A percentile compares a stretch with the other conserved stretches of the same genome.
These are phyloP conservation scores for Enteromius radiatus DNA, from an alignment of 2,797 vertebrate genomes.

Conservation along the genomic window DNA sequence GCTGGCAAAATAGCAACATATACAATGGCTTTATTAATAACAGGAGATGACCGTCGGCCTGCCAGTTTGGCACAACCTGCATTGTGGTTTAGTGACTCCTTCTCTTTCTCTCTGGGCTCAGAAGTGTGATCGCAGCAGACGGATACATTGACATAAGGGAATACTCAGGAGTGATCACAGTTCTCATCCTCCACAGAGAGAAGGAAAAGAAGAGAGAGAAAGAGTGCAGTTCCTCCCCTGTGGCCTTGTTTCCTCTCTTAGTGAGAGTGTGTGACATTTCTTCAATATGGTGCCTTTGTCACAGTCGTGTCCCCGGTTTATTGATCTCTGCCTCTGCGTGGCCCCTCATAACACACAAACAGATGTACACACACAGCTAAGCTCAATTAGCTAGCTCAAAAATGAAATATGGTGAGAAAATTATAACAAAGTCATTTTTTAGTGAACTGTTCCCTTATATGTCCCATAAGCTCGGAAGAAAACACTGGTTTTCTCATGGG, in stretches of 20 bases:
- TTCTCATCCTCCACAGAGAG: slow-evolving; percentile 44
- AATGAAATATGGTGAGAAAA: neutral
- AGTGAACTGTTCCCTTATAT: neutral
- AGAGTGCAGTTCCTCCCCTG: slow-evolving; percentile 5
- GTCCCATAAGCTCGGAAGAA: neutral
- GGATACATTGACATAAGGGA: slow-evolving; percentile 47
- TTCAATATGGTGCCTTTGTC: slow-evolving; percentile 41
- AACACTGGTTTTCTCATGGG: neutral
- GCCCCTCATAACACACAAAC: slow-evolving; percentile 30
- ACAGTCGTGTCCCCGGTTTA: slow-evolving; percentile 46
- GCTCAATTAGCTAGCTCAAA: neutral
- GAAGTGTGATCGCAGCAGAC: slow-evolving; percentile 25
- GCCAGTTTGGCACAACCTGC: neutral
- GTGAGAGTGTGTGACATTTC: slow-evolving; percentile 44
- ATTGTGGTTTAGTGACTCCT: neutral
- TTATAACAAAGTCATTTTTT: neutral
- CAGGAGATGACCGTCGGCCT: slow-evolving; percentile 21
- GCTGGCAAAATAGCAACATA: slow-evolving; percentile 20
- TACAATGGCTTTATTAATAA: slow-evolving; percentile 48
- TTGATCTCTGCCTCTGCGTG: slow-evolving; percentile 42
- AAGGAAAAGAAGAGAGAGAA: slow-evolving; percentile 16
- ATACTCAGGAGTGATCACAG: slow-evolving; percentile 57
- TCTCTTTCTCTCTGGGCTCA: slow-evolving; percentile 18
- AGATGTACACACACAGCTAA: slow-evolving; percentile 4
- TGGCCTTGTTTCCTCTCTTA: slow-evolving; percentile 18